Percentiles rank a stretch among this genome's conserved stretches.
phyloP scores from a whole-genome alignment of 2,888 invertebrate species.

The Parnassius orleans region DNA sequence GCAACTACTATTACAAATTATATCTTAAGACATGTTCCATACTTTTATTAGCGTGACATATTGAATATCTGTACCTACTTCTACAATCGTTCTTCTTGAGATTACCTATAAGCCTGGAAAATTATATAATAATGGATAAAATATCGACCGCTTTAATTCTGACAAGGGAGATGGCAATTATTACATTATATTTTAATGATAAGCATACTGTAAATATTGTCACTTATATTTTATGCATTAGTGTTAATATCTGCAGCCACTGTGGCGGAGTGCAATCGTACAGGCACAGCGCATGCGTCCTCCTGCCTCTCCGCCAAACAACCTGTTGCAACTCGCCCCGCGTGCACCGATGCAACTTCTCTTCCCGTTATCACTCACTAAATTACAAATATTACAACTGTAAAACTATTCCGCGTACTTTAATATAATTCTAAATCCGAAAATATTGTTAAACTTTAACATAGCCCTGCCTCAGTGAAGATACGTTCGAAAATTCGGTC shows the following conservation, averaged over 20 bases:
- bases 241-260: constrained; percentile 42
- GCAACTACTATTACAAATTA: no score
- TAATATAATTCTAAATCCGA: constrained; percentile 35
- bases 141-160: no score
- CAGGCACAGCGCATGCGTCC: constrained; percentile 61
- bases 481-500: neutral
- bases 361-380: constrained; percentile 57
- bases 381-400: constrained; percentile 43
- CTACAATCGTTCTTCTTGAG: no score
- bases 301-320: constrained; percentile 60
- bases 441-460: neutral
- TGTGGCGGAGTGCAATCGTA: constrained; percentile 61
- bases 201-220: no score
- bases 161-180: no score
- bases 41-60: no score
- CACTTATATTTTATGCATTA: no score
- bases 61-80: no score
- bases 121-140: no score
- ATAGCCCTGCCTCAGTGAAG: constrained; percentile 1
- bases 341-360: constrained; percentile 75
- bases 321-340: constrained; percentile 77
- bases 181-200: no score
- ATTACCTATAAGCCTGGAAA: no score
- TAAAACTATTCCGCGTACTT: constrained; percentile 30
- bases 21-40: no score